Evolutionary conservation across 2,113 vertebrate species (phyloP).

Genomic region (Syngnathus scovelli): DNA sequence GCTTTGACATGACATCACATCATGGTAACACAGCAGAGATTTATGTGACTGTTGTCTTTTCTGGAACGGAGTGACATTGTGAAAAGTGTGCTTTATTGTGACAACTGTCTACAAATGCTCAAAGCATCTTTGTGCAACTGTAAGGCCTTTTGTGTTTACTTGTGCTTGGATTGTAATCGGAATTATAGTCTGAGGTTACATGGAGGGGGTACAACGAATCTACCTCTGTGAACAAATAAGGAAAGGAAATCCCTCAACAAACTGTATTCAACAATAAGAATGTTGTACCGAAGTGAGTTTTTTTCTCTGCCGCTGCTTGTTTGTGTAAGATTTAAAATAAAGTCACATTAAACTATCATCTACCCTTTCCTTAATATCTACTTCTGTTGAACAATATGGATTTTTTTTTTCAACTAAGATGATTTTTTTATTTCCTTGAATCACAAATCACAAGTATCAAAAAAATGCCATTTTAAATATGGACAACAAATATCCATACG

Average conservation of each 20-base stretch:
- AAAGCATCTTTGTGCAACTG: constrained; percentile 26
- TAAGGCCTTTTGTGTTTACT: constrained; percentile 36
- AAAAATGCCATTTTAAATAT: no score
- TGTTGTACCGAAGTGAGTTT: not conserved
- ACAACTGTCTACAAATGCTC: constrained; percentile 20
- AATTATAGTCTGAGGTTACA: not conserved
- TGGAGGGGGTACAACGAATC: constrained; percentile 30
- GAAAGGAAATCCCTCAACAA: constrained; percentile 1
- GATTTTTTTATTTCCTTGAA: no score
- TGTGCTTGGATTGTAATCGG: constrained; percentile 2
- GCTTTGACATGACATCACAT: constrained; percentile 9
- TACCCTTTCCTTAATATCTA: not conserved
- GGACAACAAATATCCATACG: no score
- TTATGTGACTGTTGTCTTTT: constrained; percentile 2
- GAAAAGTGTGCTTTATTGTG: constrained; percentile 18
- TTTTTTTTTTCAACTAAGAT: not conserved
- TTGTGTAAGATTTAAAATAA: constrained; percentile 50
- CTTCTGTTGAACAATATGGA: not conserved
- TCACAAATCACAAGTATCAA: no score
- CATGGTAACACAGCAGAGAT: not conserved
- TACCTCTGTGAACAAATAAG: constrained; percentile 15
- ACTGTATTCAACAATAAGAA: constrained; percentile 7
- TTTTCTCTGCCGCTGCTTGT: constrained; percentile 25
- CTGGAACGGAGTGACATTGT: constrained; percentile 17
- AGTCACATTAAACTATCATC: constrained; percentile 2